Evolutionary conservation across 2,888 invertebrate species (phyloP).

Genomic region (Heliothis peltigera): DNA sequence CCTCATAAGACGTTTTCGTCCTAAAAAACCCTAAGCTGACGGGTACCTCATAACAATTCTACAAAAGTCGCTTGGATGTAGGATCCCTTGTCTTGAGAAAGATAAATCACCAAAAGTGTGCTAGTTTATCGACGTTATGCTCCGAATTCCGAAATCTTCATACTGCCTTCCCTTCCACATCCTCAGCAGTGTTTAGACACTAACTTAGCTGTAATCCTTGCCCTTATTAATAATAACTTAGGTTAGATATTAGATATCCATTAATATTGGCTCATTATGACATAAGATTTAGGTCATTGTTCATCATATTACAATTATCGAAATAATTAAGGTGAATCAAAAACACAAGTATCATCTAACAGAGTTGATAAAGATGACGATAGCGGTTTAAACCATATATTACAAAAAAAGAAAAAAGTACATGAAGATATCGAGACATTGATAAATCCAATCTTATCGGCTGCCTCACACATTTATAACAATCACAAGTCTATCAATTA

Average conservation of each 20-base stretch:
- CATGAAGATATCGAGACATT: constrained; percentile 17
- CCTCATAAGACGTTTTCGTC: too few species aligned
- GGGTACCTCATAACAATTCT: background rate
- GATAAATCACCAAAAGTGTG: constrained; percentile 22
- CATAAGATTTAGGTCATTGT: background rate
- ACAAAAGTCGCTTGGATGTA: background rate
- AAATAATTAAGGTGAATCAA: too few species aligned
- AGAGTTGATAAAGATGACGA: constrained; percentile 23
- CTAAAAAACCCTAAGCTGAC: too few species aligned
- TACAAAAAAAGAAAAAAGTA: constrained; percentile 21
- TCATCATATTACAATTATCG: too few species aligned
- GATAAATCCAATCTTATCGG: constrained; percentile 49
- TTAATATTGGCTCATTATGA: background rate
- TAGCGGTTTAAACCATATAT: constrained; percentile 12
- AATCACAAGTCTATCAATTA: constrained; percentile 31
- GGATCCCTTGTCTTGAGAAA: background rate
- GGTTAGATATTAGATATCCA: too few species aligned
- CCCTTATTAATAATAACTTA: too few species aligned
- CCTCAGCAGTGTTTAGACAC: too few species aligned
- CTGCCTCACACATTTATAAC: constrained; percentile 12
- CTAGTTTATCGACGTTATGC: constrained; percentile 14
- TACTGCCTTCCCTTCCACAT: background rate
- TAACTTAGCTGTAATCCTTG: too few species aligned
- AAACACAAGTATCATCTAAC: background rate
- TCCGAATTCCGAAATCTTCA: constrained; percentile 14